Conservation (phyloP, 2,888 invertebrate species). For the Mayetiola destructor region DNA sequence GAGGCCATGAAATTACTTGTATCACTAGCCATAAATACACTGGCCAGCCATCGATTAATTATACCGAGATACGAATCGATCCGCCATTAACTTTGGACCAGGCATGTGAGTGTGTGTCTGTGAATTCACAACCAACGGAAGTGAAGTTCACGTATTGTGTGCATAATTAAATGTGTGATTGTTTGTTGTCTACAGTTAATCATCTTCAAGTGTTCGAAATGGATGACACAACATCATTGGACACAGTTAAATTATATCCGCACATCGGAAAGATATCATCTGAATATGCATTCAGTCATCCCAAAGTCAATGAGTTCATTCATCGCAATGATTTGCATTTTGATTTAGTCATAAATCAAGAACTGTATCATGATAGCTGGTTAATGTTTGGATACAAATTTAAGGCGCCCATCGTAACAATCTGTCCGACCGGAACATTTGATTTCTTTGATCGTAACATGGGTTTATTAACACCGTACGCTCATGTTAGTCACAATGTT, state of each 20-base stretch:
- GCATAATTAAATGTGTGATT: constrained; percentile 19
- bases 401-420: not conserved
- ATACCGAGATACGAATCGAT: constrained; percentile 32
- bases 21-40: constrained; percentile 20
- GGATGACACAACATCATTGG: too few species aligned
- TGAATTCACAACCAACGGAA: too few species aligned
- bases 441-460: constrained; percentile 34
- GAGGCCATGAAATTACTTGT: constrained; percentile 29
- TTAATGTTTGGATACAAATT: not conserved
- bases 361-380: not conserved
- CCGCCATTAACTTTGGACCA: constrained; percentile 30
- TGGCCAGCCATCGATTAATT: constrained; percentile 24
- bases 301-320: constrained; percentile 19
- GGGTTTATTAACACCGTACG: constrained; percentile 33
- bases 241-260: too few species aligned
- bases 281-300: constrained; percentile 28
- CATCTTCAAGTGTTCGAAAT: not conserved
- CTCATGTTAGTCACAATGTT: constrained; percentile 30
- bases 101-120: constrained; percentile 1
- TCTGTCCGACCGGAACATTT: too few species aligned
- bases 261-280: too few species aligned
- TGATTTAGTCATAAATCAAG: constrained; percentile 18
- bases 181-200: not conserved
- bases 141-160: not conserved
- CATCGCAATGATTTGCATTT: constrained; percentile 24